These are phyloP conservation scores for Collichthys lucidus DNA, from an alignment of 2,113 vertebrate genomes.

Conservation along the genomic window DNA sequence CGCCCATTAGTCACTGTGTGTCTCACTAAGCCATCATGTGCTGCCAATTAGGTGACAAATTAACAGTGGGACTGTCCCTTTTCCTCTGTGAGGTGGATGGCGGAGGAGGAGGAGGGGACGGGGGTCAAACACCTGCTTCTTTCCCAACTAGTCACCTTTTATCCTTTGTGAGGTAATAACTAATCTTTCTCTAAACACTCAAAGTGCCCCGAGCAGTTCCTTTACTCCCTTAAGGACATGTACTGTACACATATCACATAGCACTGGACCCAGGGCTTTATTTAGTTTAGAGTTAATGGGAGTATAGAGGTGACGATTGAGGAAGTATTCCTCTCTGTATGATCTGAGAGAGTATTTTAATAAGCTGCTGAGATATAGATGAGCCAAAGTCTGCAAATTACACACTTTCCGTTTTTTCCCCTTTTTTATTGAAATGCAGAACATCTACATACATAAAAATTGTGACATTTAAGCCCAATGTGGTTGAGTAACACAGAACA, in stretches of 20 bases:
- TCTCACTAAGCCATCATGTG: neutral
- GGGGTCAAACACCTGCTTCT: constrained; percentile 40
- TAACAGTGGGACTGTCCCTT: neutral
- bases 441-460: too few relatives aligned
- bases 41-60: constrained; percentile 20
- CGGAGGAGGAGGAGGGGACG: neutral
- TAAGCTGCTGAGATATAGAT: neutral
- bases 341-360: neutral
- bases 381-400: neutral
- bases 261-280: neutral
- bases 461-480: neutral
- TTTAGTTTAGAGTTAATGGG: neutral
- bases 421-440: neutral
- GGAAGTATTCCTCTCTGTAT: constrained; percentile 18
- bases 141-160: constrained; percentile 36
- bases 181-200: constrained; percentile 58
- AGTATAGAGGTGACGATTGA: neutral
- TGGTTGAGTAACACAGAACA: neutral
- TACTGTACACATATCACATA: neutral
- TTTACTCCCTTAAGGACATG: constrained; percentile 6
- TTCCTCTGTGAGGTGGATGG: neutral
- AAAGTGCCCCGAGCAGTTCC: constrained; percentile 15
- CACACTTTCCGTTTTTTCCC: neutral
- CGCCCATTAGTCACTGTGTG: neutral
- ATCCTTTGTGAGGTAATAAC: constrained; percentile 19